Percentiles rank a stretch among this genome's conserved stretches.
phyloP scores from a whole-genome alignment of 2,888 invertebrate genomes.

The Brachypalpus laphriformis region DNA sequence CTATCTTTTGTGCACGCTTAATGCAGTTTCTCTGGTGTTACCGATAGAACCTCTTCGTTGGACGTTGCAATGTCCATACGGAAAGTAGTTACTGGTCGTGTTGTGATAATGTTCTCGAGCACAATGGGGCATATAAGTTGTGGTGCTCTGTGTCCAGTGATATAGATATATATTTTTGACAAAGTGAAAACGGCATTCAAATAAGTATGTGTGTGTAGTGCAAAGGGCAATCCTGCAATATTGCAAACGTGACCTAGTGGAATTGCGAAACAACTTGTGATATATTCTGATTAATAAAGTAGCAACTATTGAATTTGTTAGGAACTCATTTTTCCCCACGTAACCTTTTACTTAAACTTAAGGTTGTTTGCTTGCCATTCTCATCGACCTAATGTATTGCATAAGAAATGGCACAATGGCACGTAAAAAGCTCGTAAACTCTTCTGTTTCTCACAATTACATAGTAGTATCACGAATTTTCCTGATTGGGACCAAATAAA shows the following conservation, averaged over 20 bases:
- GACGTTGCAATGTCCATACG: no score
- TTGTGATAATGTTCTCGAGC: no score
- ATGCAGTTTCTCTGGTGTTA: no score
- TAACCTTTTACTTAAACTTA: constrained; percentile 23
- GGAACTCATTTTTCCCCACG: background rate
- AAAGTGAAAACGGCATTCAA: background rate
- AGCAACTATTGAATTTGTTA: background rate
- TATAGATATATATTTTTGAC: background rate
- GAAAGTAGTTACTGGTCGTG: no score
- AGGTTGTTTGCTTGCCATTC: background rate
- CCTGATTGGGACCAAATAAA: background rate
- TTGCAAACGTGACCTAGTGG: background rate
- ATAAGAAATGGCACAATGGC: constrained; percentile 19
- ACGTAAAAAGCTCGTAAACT: constrained; percentile 38
- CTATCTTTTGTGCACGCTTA: no score
- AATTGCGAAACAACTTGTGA: background rate
- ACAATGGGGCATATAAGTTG: no score
- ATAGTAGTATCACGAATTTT: constrained; percentile 3
- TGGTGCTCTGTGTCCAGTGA: no score
- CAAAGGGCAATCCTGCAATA: background rate
- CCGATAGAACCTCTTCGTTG: no score
- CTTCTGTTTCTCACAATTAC: background rate
- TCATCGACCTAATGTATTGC: background rate
- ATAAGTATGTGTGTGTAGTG: background rate
- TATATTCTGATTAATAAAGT: background rate